A percentile compares a stretch with the other conserved stretches of the same genome.
phyloP scores from a whole-genome alignment of 1,140 invertebrate species.

The Polypedilum pembai region DNA sequence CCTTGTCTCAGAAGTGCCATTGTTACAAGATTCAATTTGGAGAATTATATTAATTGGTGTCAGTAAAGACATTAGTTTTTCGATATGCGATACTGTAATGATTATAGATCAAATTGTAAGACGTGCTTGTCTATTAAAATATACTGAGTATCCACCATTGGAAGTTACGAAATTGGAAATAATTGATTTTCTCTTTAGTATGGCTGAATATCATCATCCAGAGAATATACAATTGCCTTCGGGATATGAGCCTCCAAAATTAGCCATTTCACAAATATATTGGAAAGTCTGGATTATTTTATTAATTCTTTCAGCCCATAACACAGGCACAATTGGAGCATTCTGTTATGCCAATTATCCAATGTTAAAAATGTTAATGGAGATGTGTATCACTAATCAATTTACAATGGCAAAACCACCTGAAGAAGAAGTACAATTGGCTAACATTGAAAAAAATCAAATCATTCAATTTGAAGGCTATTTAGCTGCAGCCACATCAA shows the following conservation, averaged over 20 bases:
- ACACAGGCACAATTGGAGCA: constrained; percentile 78
- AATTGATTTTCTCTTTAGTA: constrained; percentile 81
- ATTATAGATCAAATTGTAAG: constrained; percentile 76
- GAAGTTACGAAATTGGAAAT: constrained; percentile 76
- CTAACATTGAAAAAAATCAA: constrained; percentile 65
- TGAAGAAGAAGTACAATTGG: constrained; percentile 50
- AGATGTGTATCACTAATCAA: constrained; percentile 91
- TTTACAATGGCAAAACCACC: constrained; percentile 35
- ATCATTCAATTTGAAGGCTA: constrained; percentile 91
- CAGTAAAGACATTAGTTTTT: constrained; percentile 76
- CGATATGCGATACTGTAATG: constrained; percentile 74
- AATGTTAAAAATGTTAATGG: constrained; percentile 85
- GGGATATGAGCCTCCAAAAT: constrained; percentile 75
- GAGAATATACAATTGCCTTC: constrained; percentile 83
- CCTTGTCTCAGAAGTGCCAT: constrained; percentile 77
- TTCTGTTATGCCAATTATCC: constrained; percentile 85
- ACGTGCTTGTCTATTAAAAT: constrained; percentile 67
- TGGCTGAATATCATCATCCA: constrained; percentile 85
- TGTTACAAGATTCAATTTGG: constrained; percentile 75
- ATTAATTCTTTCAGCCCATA: constrained; percentile 82
- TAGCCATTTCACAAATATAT: constrained; percentile 85
- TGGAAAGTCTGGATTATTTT: constrained; percentile 94
- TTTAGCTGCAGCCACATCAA: constrained; percentile 79
- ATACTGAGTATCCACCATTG: constrained; percentile 56
- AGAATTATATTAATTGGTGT: constrained; percentile 74